Evolutionary conservation across 2,888 invertebrate genomes (phyloP).

Genomic region (Pristionchus japonicus): DNA sequence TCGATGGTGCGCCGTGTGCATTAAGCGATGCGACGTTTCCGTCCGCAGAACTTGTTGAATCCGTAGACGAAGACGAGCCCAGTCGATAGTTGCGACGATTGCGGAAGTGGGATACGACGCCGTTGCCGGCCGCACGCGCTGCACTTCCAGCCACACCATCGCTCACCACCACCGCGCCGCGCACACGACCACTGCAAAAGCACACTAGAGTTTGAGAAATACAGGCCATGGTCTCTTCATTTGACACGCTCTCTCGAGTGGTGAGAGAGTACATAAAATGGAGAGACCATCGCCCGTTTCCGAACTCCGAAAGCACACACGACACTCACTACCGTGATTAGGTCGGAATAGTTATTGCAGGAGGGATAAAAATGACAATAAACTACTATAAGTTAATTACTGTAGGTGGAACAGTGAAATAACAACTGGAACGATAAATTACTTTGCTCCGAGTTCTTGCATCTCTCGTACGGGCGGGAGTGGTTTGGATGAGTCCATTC

Average conservation of each 20-base stretch:
- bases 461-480: neutral
- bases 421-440: conserved; percentile 12
- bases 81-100: neutral
- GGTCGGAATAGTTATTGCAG: neutral
- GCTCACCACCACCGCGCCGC: neutral
- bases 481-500: neutral
- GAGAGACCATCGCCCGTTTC: too few species aligned
- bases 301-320: conserved; percentile 19
- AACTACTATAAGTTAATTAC: neutral
- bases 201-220: too few species aligned
- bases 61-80: conserved; percentile 20
- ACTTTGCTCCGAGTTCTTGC: conserved; percentile 36
- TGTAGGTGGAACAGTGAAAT: neutral
- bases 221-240: neutral
- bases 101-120: neutral
- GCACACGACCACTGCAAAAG: conserved; percentile 19
- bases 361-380: neutral
- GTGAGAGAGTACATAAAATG: too few species aligned
- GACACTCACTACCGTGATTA: neutral
- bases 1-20: conserved; percentile 8
- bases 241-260: too few species aligned
- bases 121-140: neutral
- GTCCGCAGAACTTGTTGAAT: conserved; percentile 12
- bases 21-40: conserved; percentile 7
- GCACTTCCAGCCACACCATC: conserved; percentile 22